A percentile compares a stretch with the other conserved stretches of the same genome.
These are phyloP conservation scores for Amphiprion percula DNA, from an alignment of 2,113 vertebrate genomes.

Conservation along the genomic window DNA sequence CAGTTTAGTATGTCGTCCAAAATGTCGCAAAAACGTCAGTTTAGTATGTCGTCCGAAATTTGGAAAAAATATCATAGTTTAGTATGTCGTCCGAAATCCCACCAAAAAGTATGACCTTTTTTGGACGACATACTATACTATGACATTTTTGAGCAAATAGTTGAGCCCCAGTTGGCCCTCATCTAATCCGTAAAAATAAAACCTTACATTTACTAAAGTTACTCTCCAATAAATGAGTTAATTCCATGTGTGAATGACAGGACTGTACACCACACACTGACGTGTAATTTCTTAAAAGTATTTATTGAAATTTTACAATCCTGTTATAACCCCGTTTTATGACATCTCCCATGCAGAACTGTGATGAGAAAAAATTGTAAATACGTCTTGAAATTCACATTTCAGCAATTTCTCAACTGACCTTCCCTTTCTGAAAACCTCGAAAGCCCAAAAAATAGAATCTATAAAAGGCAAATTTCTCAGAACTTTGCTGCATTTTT, in stretches of 20 bases:
- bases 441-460: constrained; percentile 77
- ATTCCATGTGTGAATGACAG: constrained; percentile 40
- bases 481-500: constrained; percentile 55
- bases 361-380: constrained; percentile 79
- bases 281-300: constrained; percentile 84
- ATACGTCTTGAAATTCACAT: constrained; percentile 81
- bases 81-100: too few species aligned
- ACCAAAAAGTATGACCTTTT: too few species aligned
- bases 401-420: constrained; percentile 70
- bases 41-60: too few species aligned
- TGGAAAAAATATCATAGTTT: too few species aligned
- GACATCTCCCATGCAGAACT: constrained; percentile 81
- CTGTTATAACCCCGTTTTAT: constrained; percentile 79
- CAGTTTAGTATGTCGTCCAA: too few species aligned
- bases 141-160: too few species aligned
- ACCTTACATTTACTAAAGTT: too few species aligned
- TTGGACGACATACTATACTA: too few species aligned
- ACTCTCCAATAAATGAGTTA: background rate
- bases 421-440: constrained; percentile 72
- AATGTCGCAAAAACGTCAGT: too few species aligned
- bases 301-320: constrained; percentile 89
- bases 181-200: too few species aligned
- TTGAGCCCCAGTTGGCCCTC: too few species aligned
- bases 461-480: constrained; percentile 81
- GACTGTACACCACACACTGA: constrained; percentile 60